Percentiles rank a stretch among this genome's conserved stretches.
Conservation (phyloP, 2,797 vertebrate genomes). For the Buphagus erythrorhynchus region DNA sequence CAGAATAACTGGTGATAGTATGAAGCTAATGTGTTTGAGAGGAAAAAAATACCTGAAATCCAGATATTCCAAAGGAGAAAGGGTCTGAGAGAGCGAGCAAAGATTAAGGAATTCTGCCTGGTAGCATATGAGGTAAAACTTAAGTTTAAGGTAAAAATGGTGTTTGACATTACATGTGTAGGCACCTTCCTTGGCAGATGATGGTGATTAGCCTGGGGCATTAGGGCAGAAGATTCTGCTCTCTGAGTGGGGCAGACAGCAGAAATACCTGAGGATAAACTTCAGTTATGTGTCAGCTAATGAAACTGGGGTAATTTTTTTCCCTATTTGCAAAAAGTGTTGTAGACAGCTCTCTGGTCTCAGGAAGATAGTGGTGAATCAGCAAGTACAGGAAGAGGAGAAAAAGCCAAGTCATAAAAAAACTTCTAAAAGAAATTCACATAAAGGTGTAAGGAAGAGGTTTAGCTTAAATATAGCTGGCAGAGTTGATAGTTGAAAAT, state of each 20-base stretch:
- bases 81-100: neutral
- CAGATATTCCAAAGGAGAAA: neutral
- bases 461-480: neutral
- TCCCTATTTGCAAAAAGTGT: neutral
- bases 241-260: neutral
- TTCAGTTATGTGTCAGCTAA: neutral
- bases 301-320: neutral
- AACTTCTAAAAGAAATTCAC: neutral
- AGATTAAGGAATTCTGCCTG: neutral
- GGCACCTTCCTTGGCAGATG: neutral
- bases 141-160: neutral
- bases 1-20: neutral
- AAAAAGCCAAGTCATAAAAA: neutral
- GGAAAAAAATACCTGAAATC: neutral
- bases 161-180: neutral
- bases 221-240: neutral
- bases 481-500: neutral
- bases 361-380: neutral
- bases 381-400: neutral
- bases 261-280: neutral
- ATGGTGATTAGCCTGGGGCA: neutral
- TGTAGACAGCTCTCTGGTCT: neutral
- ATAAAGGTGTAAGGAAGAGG: neutral
- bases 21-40: neutral
- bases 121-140: neutral